Evolutionary conservation across 2,113 vertebrate species (phyloP), one percentile per base, ranked within the genome.

Genomic region (Scytalopus superciliaris): DNA sequence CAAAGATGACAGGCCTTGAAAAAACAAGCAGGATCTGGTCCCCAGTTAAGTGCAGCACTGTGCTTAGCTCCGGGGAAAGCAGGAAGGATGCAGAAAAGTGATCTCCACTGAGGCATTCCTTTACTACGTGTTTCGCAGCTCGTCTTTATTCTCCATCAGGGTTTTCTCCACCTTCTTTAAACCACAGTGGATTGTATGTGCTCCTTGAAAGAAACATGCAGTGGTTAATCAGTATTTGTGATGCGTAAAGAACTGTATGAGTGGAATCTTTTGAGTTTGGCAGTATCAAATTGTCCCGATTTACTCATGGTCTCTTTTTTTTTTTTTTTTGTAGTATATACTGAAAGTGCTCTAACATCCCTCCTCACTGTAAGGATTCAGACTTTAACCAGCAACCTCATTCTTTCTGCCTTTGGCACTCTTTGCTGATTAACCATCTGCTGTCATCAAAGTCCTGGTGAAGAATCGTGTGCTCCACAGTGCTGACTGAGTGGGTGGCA

Each of bases 401-500:
- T 84, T 33, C 60, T 84, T 90, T 84, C 80, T 96, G 81, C 89
- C 78, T 45, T 84, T 88, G 80, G 60, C 82, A 73, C 27, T 77
- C 93, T 76, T 81, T 91, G 57, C 67, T 95, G 74, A 82, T 90
- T 93, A 93, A 85, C 80, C 72, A 89, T 94, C 84, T 94, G 80
- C 75, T 92, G 67, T 60, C 47, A 81, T 50, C 64, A n/a, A 85
- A 86, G 84, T 86, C 31, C 9, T 56, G 57, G 27, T 94, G 80
- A 93, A 96, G 55, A 84, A 77, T 59, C 0, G 1, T 70, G 64
- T 80, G 50, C 45, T 35, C 44, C 1, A 2, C 64, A 44, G 72
- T 15, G 33, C 45, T 90, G 89, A 68, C 68, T 60, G 92, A 96
- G 94, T 21, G 44, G 81, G 45, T n/a, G 31, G 81, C 8, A 24